Base-by-base conservation (phyloP, 2,113 vertebrate species). In the Connochaetes taurinus region DNA sequence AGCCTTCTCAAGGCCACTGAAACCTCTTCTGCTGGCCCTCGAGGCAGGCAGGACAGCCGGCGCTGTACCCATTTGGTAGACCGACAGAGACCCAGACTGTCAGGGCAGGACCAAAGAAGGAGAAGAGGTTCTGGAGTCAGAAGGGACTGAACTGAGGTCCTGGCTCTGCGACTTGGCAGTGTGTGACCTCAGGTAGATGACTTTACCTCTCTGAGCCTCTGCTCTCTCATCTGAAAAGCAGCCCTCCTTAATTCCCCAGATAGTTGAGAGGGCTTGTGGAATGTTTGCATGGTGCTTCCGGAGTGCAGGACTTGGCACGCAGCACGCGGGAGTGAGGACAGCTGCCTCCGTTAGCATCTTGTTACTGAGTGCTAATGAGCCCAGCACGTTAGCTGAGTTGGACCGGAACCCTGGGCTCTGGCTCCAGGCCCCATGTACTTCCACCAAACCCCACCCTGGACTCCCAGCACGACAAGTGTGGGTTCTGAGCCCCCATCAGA, bases 241-340 rank as follows among this genome's bases (percentile, higher is more conserved):
- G 58, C 23, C 47, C 64, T 89, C 64, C 64, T 31, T n/a, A 17
- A 53, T 25, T 23, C 23, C 33, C 62, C 45, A 11, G 82, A 62
- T 2, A 52, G 82, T 7, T 1, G 29, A 40, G n/a, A 15, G 64
- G 57, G 29, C 11, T 23, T 19, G 50, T 71, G 64, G 31, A 62
- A 7, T 31, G 29, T 88, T 52, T n/a, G 36, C 58, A 11, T 9
- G 3, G 53, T 12, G 9, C 62, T 27, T 40, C 52, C 45, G 25
- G 0, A 4, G 80, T 10, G 33, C 92, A 12, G 81, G 36, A 7
- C 67, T 80, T 80, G 90, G 94, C 64, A 5, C 2, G 0, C 12
- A 0, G 15, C 2, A 3, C 0, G 27, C 36, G 58, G n/a, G 3
- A 0, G 4, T 3, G 31, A 58, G 40, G 82, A 58, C 84, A 33